Evolutionary conservation across 2,113 vertebrate genomes (phyloP).

Genomic region (Mustela lutreola): DNA sequence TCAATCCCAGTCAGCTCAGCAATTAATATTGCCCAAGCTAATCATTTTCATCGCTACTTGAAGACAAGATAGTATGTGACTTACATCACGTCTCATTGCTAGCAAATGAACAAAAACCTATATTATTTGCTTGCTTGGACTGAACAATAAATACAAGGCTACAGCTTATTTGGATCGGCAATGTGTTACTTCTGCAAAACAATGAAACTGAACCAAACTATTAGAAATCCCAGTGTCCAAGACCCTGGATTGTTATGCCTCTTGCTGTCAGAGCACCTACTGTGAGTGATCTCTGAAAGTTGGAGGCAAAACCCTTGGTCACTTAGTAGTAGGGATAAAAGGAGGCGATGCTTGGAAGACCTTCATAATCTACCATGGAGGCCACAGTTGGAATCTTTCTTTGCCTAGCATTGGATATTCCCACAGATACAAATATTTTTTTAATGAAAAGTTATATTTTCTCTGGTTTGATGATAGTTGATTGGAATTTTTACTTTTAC

Average conservation of each 20-base stretch:
- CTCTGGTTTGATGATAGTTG: background rate
- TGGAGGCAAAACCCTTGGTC: rapidly evolving
- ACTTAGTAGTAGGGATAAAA: background rate
- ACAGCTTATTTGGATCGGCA: background rate
- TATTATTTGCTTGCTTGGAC: background rate
- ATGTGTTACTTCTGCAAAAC: background rate
- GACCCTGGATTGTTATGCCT: background rate
- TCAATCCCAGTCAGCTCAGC: background rate
- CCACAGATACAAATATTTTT: background rate
- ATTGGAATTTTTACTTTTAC: conserved; percentile 38
- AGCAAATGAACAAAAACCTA: background rate
- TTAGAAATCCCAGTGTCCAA: background rate
- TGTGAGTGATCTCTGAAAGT: background rate
- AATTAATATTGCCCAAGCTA: background rate
- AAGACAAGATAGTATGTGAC: background rate
- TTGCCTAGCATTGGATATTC: background rate
- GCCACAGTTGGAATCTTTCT: background rate
- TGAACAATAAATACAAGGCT: background rate
- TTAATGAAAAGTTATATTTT: background rate
- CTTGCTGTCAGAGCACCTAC: background rate
- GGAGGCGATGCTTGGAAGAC: background rate
- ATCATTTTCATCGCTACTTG: background rate
- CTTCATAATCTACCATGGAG: background rate
- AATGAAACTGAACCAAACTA: background rate
- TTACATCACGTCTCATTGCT: background rate